Evolutionary conservation across 2,888 invertebrate genomes (phyloP).

Genomic region (Hermaeophaga mercurialis): DNA sequence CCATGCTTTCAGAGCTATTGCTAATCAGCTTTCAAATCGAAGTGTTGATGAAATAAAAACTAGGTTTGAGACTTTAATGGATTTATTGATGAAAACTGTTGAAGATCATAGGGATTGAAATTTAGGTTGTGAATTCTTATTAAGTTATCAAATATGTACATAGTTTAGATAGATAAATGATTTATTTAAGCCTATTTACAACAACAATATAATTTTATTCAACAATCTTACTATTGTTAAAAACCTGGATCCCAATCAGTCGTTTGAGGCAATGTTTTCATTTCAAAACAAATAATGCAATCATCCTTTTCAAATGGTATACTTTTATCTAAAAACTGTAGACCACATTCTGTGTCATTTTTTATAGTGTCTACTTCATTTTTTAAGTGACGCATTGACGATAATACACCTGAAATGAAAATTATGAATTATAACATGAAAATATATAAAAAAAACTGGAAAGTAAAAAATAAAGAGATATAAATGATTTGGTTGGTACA

Average conservation of each 20-base stretch:
- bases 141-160: too few species aligned
- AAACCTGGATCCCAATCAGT: slow-evolving; percentile 90
- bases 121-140: too few species aligned
- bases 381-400: slow-evolving; percentile 88
- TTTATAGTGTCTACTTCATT: slow-evolving; percentile 83
- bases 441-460: too few species aligned
- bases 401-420: slow-evolving; percentile 73
- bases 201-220: too few species aligned
- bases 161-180: too few species aligned
- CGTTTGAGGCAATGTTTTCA: slow-evolving; percentile 66
- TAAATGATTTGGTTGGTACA: too few species aligned
- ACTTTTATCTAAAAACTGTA: slow-evolving; percentile 71
- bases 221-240: slow-evolving; percentile 52
- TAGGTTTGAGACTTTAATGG: slow-evolving; percentile 62
- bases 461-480: too few species aligned
- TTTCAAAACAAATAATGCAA: slow-evolving; percentile 74
- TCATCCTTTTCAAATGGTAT: slow-evolving; percentile 77
- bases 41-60: slow-evolving; percentile 61
- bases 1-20: slow-evolving; percentile 62
- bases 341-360: slow-evolving; percentile 86
- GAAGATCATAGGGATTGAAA: slow-evolving; percentile 16
- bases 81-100: slow-evolving; percentile 62
- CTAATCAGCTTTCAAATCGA: slow-evolving; percentile 59
- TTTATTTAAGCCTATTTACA: too few species aligned
- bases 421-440: too few species aligned